Percentiles rank a stretch among this genome's conserved stretches.
Conservation (phyloP, 2,888 invertebrate genomes). For the Oscheius sp. region DNA sequence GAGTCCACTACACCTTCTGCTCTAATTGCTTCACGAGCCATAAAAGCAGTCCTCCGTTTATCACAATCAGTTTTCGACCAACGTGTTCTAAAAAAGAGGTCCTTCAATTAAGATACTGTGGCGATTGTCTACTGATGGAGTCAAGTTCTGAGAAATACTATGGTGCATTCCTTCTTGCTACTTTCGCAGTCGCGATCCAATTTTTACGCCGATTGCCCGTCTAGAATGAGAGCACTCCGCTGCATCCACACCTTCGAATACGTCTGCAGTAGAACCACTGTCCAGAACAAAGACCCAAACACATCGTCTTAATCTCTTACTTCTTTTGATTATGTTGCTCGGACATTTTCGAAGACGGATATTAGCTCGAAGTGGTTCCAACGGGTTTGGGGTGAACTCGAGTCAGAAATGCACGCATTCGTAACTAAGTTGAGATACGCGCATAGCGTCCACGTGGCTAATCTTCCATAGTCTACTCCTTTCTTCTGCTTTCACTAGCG, state of each 20-base stretch:
- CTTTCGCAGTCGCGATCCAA: conserved; percentile 37
- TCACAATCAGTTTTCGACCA: too few species aligned
- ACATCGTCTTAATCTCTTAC: not conserved
- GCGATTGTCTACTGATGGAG: too few species aligned
- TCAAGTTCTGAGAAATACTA: conserved; percentile 14
- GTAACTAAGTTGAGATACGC: conserved; percentile 37
- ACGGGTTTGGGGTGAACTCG: conserved; percentile 25
- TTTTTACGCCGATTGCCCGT: conserved; percentile 38
- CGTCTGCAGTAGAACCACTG: not conserved
- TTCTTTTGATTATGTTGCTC: too few species aligned
- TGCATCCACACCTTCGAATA: conserved; percentile 34
- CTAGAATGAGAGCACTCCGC: conserved; percentile 36
- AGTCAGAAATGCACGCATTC: conserved; percentile 34
- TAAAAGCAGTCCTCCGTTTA: too few species aligned
- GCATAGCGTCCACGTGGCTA: conserved; percentile 36
- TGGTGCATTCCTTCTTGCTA: conserved; percentile 35
- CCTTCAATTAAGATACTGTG: too few species aligned
- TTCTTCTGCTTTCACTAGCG: too few species aligned
- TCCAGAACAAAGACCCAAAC: conserved; percentile 6
- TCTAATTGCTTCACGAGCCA: conserved; percentile 10
- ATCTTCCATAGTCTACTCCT: conserved; percentile 12
- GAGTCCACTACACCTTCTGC: conserved; percentile 18
- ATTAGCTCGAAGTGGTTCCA: not conserved
- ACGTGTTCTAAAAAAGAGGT: too few species aligned
- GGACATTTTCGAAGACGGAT: not conserved